Evolutionary conservation across 2,888 invertebrate genomes (phyloP).

Genomic region (Anticlea derivata): DNA sequence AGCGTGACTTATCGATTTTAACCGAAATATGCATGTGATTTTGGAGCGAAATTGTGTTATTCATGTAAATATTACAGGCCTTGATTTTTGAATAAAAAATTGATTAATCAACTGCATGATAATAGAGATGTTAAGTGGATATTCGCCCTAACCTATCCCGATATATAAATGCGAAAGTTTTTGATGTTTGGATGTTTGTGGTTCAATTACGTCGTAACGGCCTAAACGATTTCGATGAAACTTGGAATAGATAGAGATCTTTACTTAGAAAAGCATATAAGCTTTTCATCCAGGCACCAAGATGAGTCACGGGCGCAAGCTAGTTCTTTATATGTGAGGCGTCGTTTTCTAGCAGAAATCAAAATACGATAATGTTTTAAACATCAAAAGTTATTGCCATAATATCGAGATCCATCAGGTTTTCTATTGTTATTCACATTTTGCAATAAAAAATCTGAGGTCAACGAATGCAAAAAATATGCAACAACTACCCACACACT

Average conservation of each 20-base stretch:
- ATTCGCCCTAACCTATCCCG: too few species aligned
- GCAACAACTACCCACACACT: slow-evolving; percentile 19
- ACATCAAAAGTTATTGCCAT: background rate
- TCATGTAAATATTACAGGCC: background rate
- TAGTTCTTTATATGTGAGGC: too few species aligned
- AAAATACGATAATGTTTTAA: background rate
- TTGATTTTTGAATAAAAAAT: slow-evolving; percentile 8
- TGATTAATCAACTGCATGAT: background rate
- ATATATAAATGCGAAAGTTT: too few species aligned
- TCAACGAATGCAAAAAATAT: slow-evolving; percentile 28
- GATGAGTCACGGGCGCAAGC: too few species aligned
- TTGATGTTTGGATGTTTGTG: too few species aligned
- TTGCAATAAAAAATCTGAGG: slow-evolving; percentile 15
- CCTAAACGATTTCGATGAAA: too few species aligned
- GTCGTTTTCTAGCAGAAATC: too few species aligned
- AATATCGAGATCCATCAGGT: background rate
- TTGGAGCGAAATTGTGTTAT: slow-evolving; percentile 24
- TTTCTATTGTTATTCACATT: slow-evolving; percentile 18
- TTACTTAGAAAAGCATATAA: too few species aligned
- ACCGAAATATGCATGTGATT: slow-evolving; percentile 35
- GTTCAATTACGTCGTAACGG: too few species aligned
- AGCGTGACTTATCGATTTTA: slow-evolving; percentile 62
- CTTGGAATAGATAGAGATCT: too few species aligned
- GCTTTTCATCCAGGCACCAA: too few species aligned
- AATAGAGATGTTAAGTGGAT: too few species aligned